Conservation (phyloP, 1,140 invertebrate genomes). For the Oppia nitens region DNA sequence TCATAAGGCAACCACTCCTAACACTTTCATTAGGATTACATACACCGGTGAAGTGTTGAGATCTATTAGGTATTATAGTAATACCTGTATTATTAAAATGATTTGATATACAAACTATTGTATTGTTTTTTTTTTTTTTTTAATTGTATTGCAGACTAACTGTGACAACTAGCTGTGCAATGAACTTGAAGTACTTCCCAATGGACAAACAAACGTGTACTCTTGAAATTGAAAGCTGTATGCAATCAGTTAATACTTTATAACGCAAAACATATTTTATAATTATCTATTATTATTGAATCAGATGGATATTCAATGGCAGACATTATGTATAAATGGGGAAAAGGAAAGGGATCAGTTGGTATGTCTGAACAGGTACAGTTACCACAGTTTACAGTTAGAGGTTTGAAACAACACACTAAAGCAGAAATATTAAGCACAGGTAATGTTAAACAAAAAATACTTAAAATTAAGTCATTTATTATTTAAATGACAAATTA, state of each 20-base stretch:
- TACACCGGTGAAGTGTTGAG: constrained; percentile 81
- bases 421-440: constrained; percentile 19
- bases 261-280: not conserved
- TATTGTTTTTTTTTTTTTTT: not conserved
- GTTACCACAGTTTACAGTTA: constrained; percentile 72
- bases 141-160: constrained; percentile 65
- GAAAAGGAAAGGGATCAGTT: constrained; percentile 60
- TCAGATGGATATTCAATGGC: constrained; percentile 83
- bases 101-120: not conserved
- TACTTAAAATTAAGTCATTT: not conserved
- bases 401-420: constrained; percentile 36
- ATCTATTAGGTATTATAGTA: constrained; percentile 57
- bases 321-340: constrained; percentile 57
- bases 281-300: not conserved
- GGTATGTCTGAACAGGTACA: constrained; percentile 80
- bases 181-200: constrained; percentile 93
- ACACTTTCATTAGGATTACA: constrained; percentile 90
- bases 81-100: not conserved
- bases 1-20: constrained; percentile 89
- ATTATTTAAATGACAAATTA: constrained; percentile 1
- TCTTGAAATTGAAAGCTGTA: constrained; percentile 96
- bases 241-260: constrained; percentile 38
- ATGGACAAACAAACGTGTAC: constrained; percentile 93
- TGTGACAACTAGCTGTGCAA: constrained; percentile 90
- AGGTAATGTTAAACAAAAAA: constrained; percentile 15